Conservation (phyloP, 2,888 invertebrate species). For the Serrognathus titanus region DNA sequence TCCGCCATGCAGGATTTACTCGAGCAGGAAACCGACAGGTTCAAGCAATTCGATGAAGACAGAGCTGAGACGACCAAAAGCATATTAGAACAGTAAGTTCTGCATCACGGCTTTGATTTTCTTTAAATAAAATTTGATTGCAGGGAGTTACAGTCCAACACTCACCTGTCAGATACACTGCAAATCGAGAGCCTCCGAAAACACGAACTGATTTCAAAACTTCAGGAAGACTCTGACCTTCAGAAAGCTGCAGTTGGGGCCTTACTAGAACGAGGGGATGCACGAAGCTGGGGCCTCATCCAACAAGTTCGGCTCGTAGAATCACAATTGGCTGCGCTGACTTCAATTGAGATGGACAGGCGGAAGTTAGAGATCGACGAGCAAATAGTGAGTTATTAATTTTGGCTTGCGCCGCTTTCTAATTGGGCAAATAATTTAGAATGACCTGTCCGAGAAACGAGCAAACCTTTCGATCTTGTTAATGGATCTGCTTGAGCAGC, state of each 20-base stretch:
- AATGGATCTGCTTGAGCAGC: constrained; percentile 66
- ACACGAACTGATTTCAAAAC: constrained; percentile 56
- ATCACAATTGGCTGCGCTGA: constrained; percentile 66
- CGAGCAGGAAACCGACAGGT: constrained; percentile 62
- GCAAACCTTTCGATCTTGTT: constrained; percentile 64
- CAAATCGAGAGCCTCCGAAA: constrained; percentile 62
- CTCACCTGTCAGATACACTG: constrained; percentile 58
- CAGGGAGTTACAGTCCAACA: constrained; percentile 61
- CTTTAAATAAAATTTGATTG: constrained; percentile 9
- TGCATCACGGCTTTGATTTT: constrained; percentile 1
- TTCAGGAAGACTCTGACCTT: constrained; percentile 66
- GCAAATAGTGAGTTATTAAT: constrained; percentile 56
- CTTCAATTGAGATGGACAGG: constrained; percentile 69
- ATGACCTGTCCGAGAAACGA: constrained; percentile 67
- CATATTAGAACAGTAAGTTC: constrained; percentile 58
- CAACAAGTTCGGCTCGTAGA: constrained; percentile 74
- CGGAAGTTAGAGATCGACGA: constrained; percentile 64
- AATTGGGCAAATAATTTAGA: constrained; percentile 41
- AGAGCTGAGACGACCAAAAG: constrained; percentile 56
- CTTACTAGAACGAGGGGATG: constrained; percentile 68
- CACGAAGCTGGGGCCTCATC: constrained; percentile 71
- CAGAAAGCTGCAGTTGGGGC: constrained; percentile 72
- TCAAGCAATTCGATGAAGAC: constrained; percentile 61
- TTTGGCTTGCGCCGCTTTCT: neutral
- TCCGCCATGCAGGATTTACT: constrained; percentile 68